phyloP scores from a whole-genome alignment of 2,888 invertebrate species.

The Camponotus fellah region DNA sequence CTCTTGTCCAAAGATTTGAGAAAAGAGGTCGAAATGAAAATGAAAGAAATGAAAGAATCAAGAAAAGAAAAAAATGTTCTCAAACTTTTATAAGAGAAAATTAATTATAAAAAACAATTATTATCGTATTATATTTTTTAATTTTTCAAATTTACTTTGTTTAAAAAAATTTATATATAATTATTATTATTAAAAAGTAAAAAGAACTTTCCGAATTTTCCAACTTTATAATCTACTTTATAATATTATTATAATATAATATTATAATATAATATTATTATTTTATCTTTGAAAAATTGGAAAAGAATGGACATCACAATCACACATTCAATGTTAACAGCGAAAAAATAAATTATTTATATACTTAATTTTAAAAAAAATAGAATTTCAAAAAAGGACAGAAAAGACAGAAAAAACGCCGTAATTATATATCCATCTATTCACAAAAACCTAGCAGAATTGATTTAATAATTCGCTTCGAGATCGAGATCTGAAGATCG shows the following conservation, averaged over 20 bases:
- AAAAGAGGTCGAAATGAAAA: not conserved
- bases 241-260: not conserved
- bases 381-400: no score
- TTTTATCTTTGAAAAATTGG: not conserved
- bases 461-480: constrained; percentile 26
- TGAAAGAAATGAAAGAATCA: not conserved
- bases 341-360: not conserved
- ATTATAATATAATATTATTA: not conserved
- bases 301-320: not conserved
- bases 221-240: not conserved
- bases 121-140: not conserved
- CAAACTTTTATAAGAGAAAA: not conserved
- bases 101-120: not conserved
- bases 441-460: not conserved
- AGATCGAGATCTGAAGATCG: constrained; percentile 17
- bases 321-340: not conserved
- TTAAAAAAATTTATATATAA: not conserved
- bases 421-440: not conserved
- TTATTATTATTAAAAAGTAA: not conserved
- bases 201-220: not conserved
- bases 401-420: not conserved
- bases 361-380: not conserved
- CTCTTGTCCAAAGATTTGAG: not conserved
- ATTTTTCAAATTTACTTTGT: not conserved
- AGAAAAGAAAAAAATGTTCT: not conserved